Evolutionary conservation across 2,888 invertebrate genomes (phyloP), one percentile per base, ranked within the genome.

Genomic region (Conistra vaccinii): DNA sequence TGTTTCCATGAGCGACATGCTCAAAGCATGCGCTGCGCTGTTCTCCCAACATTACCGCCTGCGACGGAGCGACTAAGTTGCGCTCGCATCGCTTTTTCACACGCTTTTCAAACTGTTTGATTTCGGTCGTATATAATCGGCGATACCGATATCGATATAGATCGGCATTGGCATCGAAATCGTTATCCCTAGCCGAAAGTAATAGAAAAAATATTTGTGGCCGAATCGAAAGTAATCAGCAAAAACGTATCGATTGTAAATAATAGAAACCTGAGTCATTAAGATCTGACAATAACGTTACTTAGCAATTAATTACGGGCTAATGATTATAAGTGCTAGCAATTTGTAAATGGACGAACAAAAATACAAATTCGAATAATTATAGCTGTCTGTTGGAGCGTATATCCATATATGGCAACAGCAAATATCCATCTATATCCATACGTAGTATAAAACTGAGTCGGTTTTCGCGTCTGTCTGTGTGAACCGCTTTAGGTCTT

Each of bases 241-340:
- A 70, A 73, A 72, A 73, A 81, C 29, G 60, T 70, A 68, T 65
- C 29, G 35, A 79, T 58, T 66, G 68, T 69, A 69, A 61, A 83
- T 79, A 68, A 57, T 29, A 69, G n/a, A 60, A 70, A 70, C 58
- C 58, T 60, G 29, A 48, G 58, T 57, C 63, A 71, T 81, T 69
- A 61, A 45, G 51, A 66, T 55, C 74, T 48, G 61, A 55, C 69
- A 60, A 70, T 71, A 81, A 48, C 20, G 45, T 70, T 70, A 61
- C 58, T 51, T 32, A 55, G n/a, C 65, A n/a, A 71, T 74, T 71
- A 53, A 74, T 81, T 58, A 63, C 45, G 12, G 45, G 17, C 63
- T 65, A 70, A 65, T 65, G 35, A 80, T 65, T 70, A 68, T 63
- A 51, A 80, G 60, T 73, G 61, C 48, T 58, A 58, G 48, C 65